Percentiles rank a stretch among this genome's conserved stretches.
Conservation (phyloP, 2,797 vertebrate species). For the Remorina albescens region DNA sequence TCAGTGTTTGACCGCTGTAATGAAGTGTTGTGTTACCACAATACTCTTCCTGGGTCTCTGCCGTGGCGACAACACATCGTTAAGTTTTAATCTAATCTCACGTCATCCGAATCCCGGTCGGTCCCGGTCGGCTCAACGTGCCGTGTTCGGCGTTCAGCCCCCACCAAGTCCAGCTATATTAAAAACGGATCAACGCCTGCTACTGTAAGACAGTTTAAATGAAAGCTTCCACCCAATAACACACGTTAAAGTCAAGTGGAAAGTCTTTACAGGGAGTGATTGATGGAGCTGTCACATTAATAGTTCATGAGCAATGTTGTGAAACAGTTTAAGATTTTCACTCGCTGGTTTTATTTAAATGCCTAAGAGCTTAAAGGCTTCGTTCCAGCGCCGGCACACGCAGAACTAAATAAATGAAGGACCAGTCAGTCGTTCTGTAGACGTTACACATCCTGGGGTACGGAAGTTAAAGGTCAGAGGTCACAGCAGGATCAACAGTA, state of each 20-base stretch:
- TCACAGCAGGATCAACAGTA: constrained; percentile 26
- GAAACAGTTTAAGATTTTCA: constrained; percentile 46
- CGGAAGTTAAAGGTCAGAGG: too few relatives aligned
- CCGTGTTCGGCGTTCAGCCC: constrained; percentile 37
- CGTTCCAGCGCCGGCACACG: neutral
- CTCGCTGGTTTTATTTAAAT: constrained; percentile 32
- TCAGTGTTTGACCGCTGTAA: constrained; percentile 30
- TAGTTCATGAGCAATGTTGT: constrained; percentile 42
- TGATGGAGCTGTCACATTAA: constrained; percentile 38
- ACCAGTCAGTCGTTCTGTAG: neutral
- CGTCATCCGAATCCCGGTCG: constrained; percentile 40
- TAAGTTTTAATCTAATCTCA: constrained; percentile 58
- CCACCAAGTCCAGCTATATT: constrained; percentile 36
- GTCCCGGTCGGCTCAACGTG: constrained; percentile 37
- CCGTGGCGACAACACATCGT: constrained; percentile 43
- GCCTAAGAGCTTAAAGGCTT: constrained; percentile 32
- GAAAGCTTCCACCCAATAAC: constrained; percentile 38
- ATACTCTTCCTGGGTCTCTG: constrained; percentile 16
- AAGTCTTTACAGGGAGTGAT: constrained; percentile 49
- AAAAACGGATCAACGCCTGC: constrained; percentile 57
- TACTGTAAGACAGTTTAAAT: constrained; percentile 55
- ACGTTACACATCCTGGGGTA: constrained; percentile 26
- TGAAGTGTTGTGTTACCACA: constrained; percentile 26
- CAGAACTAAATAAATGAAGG: neutral
- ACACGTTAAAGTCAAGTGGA: constrained; percentile 47